A percentile compares a stretch with the other conserved stretches of the same genome.
phyloP scores from a whole-genome alignment of 2,797 vertebrate species.

The Onychomys torridus region DNA sequence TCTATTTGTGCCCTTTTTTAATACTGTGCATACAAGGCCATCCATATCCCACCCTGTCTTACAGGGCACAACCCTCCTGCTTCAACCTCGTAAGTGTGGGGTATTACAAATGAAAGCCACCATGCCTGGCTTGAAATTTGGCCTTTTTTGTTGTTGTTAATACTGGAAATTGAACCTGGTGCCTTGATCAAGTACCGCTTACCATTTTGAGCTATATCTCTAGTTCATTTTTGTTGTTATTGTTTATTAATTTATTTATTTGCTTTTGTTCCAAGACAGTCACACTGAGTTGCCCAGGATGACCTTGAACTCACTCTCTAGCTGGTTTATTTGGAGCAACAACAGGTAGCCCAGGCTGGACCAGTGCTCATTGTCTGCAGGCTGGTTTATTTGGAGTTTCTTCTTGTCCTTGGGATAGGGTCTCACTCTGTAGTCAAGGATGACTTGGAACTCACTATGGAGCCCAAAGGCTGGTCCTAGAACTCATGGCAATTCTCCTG shows the following conservation, averaged over 20 bases:
- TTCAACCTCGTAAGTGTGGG: neutral
- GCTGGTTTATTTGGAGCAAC: too few relatives aligned
- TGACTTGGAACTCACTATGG: neutral
- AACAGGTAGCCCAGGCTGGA: neutral
- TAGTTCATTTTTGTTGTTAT: neutral
- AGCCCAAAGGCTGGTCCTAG: neutral
- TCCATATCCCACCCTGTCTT: neutral
- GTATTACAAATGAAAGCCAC: neutral
- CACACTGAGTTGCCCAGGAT: neutral
- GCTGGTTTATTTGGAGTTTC: neutral
- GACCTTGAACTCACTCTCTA: neutral
- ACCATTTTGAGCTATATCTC: neutral
- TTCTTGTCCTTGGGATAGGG: neutral
- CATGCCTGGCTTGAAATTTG: neutral
- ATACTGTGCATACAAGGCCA: neutral
- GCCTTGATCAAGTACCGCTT: neutral
- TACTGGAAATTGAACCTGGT: neutral
- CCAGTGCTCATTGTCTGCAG: neutral
- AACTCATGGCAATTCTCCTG: neutral
- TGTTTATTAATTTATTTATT: neutral
- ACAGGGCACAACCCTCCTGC: neutral
- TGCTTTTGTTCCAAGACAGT: neutral
- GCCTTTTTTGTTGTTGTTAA: neutral
- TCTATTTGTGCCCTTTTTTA: neutral
- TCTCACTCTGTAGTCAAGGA: neutral